Conservation (phyloP, 2,888 invertebrate species). For the Scotopteryx bipunctaria region DNA sequence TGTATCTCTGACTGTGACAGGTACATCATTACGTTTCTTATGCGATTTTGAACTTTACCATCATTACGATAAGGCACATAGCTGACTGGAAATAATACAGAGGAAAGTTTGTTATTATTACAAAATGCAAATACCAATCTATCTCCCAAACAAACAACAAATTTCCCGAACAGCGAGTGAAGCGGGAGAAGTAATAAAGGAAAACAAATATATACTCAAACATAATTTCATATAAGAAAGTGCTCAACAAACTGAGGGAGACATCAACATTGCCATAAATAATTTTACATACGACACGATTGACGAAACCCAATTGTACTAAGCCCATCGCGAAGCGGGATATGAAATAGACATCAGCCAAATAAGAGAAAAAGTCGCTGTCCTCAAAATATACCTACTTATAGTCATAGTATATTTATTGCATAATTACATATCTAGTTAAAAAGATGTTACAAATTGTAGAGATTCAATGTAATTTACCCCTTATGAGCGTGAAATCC, state of each 20-base stretch:
- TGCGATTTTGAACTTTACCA: background rate
- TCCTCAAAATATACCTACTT: no score
- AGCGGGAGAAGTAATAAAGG: constrained; percentile 37
- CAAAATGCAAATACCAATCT: constrained; percentile 9
- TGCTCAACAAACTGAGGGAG: constrained; percentile 36
- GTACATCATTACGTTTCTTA: no score
- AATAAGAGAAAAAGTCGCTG: no score
- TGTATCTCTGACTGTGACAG: no score
- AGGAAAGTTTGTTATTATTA: background rate
- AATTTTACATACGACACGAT: constrained; percentile 14
- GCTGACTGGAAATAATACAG: background rate
- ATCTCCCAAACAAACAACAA: constrained; percentile 24
- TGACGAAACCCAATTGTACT: no score
- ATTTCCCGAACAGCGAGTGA: constrained; percentile 31
- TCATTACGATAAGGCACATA: background rate
- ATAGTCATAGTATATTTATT: no score
- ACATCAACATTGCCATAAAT: constrained; percentile 22
- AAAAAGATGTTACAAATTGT: no score
- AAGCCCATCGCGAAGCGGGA: no score
- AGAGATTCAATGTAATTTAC: no score
- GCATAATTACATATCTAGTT: no score
- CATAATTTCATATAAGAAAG: constrained; percentile 44
- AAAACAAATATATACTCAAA: constrained; percentile 41
- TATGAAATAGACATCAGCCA: no score
- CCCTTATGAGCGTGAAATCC: no score